Conservation (phyloP, 1,140 invertebrate species). For the Papilio polytes region DNA sequence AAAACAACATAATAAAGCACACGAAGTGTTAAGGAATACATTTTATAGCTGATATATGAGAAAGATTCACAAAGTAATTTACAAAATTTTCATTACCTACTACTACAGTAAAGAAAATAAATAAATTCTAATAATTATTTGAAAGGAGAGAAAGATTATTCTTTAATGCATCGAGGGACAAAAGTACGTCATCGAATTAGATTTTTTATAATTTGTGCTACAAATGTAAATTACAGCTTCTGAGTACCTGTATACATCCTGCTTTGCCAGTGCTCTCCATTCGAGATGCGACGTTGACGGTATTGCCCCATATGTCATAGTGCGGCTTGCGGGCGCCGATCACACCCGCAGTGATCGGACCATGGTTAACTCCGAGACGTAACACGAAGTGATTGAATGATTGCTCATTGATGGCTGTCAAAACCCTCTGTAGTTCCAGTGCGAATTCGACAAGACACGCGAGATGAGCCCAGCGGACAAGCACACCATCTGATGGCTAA, state of each 20-base stretch:
- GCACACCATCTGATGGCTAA: conserved; percentile 88
- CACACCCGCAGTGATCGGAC: conserved; percentile 96
- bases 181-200: background rate
- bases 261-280: conserved; percentile 99
- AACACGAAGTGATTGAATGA: conserved; percentile 98
- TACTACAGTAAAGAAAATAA: no score
- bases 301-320: conserved; percentile 98
- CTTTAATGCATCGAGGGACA: no score
- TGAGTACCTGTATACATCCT: conserved; percentile 95
- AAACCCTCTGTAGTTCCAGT: conserved; percentile 93
- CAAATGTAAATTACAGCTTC: no score
- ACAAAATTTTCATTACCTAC: no score
- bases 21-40: no score
- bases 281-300: conserved; percentile 97
- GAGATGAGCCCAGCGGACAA: conserved; percentile 93
- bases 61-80: no score
- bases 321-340: conserved; percentile 97
- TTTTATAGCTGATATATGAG: no score
- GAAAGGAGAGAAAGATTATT: no score
- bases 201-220: no score
- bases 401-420: conserved; percentile 96
- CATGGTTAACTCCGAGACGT: conserved; percentile 98
- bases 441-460: conserved; percentile 95
- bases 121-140: no score
- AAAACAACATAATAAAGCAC: no score